phyloP scores from a whole-genome alignment of 1,140 invertebrate species.

The Drosophila murphyi region DNA sequence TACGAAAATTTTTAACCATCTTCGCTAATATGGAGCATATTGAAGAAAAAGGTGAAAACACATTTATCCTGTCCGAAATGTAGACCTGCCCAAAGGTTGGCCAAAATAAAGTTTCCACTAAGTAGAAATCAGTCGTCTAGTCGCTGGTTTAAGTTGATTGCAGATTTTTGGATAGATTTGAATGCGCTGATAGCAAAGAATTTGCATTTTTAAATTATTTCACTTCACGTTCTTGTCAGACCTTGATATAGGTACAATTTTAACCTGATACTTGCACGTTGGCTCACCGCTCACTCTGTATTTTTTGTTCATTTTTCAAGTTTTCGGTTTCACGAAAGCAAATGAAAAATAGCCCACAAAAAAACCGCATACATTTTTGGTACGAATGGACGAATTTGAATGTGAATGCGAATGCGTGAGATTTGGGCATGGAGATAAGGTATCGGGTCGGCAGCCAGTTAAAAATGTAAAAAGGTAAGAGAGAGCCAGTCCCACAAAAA shows the following conservation, averaged over 20 bases:
- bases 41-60: conserved; percentile 10
- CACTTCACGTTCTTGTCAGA: conserved; percentile 75
- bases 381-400: conserved; percentile 64
- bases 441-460: conserved; percentile 19
- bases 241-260: conserved; percentile 70
- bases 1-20: background rate
- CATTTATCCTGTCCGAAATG: conserved; percentile 3
- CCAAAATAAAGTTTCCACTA: conserved; percentile 32
- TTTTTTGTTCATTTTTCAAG: conserved; percentile 22
- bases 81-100: conserved; percentile 10
- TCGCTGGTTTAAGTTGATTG: conserved; percentile 54
- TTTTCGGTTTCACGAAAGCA: conserved; percentile 24
- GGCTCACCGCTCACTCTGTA: too few relatives aligned
- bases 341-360: conserved; percentile 36
- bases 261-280: conserved; percentile 50
- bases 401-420: conserved; percentile 64
- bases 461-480: conserved; percentile 45
- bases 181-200: conserved; percentile 54
- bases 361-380: conserved; percentile 70
- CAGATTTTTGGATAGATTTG: conserved; percentile 53
- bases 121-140: conserved; percentile 40
- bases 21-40: conserved; percentile 25
- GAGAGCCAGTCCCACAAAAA: background rate
- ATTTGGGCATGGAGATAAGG: conserved; percentile 70
- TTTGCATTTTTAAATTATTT: conserved; percentile 79